These are phyloP conservation scores for Agonopterix heracliana DNA, from an alignment of 2,888 invertebrate genomes.

Conservation along the genomic window DNA sequence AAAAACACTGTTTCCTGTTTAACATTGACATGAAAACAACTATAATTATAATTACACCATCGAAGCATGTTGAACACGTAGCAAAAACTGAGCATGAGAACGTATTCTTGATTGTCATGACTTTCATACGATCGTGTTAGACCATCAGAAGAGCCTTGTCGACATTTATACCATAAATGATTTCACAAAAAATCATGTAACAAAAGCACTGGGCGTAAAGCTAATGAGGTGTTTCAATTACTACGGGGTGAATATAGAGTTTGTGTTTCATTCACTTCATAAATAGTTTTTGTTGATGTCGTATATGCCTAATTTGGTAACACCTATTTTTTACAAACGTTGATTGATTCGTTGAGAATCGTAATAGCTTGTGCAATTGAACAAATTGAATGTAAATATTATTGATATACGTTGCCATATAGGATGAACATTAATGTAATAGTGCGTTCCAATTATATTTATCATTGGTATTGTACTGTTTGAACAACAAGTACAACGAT, in stretches of 20 bases:
- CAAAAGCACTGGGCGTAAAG: conserved; percentile 28
- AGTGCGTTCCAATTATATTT: too few species aligned
- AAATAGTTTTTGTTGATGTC: too few species aligned
- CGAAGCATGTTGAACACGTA: conserved; percentile 27
- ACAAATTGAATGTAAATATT: too few species aligned
- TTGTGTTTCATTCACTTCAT: background rate
- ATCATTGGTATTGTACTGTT: too few species aligned
- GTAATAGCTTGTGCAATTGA: too few species aligned
- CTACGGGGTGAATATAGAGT: conserved; percentile 26
- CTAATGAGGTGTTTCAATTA: conserved; percentile 39
- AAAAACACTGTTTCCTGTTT: conserved; percentile 37
- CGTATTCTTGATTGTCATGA: conserved; percentile 8
- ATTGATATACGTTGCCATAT: too few species aligned
- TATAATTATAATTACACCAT: conserved; percentile 42
- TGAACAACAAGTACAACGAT: too few species aligned
- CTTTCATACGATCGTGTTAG: conserved; percentile 16
- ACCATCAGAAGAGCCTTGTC: conserved; percentile 32
- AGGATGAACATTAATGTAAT: too few species aligned
- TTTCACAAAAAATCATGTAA: conserved; percentile 26
- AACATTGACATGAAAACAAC: conserved; percentile 36
- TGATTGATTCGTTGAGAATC: too few species aligned
- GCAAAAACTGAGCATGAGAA: conserved; percentile 29
- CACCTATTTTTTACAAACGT: too few species aligned
- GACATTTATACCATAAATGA: conserved; percentile 28
- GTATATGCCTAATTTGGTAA: too few species aligned